Base-by-base conservation (phyloP, 92 coral and sea anemone genomes). In the Chrysogorgia sp. region DNA sequence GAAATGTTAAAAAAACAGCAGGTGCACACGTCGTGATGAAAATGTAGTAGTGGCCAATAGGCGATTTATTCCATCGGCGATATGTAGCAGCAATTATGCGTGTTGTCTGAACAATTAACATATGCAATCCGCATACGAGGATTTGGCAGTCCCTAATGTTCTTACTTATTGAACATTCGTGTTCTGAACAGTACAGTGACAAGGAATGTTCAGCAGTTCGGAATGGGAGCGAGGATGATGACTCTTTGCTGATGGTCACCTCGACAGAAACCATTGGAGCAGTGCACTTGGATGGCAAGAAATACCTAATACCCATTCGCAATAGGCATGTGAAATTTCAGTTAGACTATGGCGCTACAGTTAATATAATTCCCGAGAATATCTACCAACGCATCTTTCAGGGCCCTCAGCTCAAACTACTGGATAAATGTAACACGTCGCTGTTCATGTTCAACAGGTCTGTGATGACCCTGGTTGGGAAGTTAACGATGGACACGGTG, bases 301-400 rank as follows among this genome's bases (percentile, higher is more conserved):
- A 34, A 45, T 80, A 63, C 50, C 75, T 83, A 43, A 81, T 45
- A 34, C 81, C 66, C 45, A 52, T n/a, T n/a, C n/a, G n/a, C n/a
- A n/a, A n/a, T n/a, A n/a, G n/a, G n/a, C n/a, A n/a, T n/a, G 86
- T 83, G 76, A 65, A 29, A 33, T 66, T 65, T 34, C 80, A 74
- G 65, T 22, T 74, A 25, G 80, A 74, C 17, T 75, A 71, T 41
- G 83, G 83, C 28, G 75, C 75, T 17, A 63, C 83, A 28, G 74
- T 63, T 14, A 78, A 78, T 45, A 78, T 52, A 19, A 35, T 63
- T 22, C 49, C 83, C 4, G 63, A 47, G 3, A 63, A 78, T 55
- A 45, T 13, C 14, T 63, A 64, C 41, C 74, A 78, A 21, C 10
- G 21, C 22, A 47, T 78, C 15, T 62, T 78, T 78, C 22, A 63